phyloP scores from a whole-genome alignment of 2,888 invertebrate species.

The Cremastinae sp. region DNA sequence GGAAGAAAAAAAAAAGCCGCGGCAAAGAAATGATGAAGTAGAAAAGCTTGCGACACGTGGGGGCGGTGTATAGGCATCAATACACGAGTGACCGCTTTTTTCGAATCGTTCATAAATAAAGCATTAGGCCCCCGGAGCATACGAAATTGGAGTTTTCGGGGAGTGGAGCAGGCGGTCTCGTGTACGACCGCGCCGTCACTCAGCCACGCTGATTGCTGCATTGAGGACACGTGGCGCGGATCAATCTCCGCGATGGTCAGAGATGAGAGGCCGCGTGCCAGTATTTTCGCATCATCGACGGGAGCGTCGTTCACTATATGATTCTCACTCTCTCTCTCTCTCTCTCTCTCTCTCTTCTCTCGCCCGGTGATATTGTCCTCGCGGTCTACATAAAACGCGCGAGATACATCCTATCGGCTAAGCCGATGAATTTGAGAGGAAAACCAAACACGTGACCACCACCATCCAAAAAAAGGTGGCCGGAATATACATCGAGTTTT shows the following conservation, averaged over 20 bases:
- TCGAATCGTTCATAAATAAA: conserved; percentile 79
- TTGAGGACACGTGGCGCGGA: conserved; percentile 79
- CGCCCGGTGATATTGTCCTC: conserved; percentile 42
- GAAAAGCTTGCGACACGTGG: neutral
- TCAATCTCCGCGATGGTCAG: conserved; percentile 74
- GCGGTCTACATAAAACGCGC: conserved; percentile 33
- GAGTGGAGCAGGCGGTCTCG: conserved; percentile 39
- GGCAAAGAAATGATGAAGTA: neutral
- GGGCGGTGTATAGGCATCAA: conserved; percentile 54
- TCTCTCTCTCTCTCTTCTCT: conserved; percentile 28
- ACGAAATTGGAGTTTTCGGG: conserved; percentile 52
- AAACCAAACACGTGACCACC: conserved; percentile 63
- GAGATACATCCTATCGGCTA: conserved; percentile 47
- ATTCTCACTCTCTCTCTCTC: conserved; percentile 28
- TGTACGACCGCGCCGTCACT: conserved; percentile 72
- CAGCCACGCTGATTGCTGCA: conserved; percentile 79
- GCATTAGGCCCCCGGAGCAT: conserved; percentile 71
- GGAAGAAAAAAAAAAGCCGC: conserved; percentile 15
- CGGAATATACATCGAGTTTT: conserved; percentile 31
- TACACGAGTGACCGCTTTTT: conserved; percentile 74
- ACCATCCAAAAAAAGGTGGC: conserved; percentile 25
- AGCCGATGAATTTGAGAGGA: conserved; percentile 65
- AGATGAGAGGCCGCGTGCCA: conserved; percentile 74
- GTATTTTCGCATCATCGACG: conserved; percentile 79
- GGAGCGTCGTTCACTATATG: conserved; percentile 56